phyloP scores from a whole-genome alignment of 2,888 invertebrate species.

The Pyrocoelia pectoralis region DNA sequence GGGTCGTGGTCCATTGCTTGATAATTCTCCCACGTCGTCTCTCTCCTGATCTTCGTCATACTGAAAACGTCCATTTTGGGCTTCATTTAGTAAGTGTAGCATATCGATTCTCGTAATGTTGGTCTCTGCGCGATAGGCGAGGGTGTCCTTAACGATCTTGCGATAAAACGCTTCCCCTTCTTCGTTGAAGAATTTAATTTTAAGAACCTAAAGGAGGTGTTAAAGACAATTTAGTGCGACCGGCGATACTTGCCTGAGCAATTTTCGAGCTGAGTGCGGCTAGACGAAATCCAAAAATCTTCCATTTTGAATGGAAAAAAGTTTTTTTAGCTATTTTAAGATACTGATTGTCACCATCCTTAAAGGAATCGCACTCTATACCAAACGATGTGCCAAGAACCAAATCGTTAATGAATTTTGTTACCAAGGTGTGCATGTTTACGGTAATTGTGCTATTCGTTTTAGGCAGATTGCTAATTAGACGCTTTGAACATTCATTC shows the following conservation, averaged over 20 bases:
- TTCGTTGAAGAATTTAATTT: not conserved
- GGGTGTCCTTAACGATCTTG: not conserved
- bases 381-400: slow-evolving; percentile 65
- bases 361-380: slow-evolving; percentile 64
- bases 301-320: slow-evolving; percentile 44
- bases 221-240: not conserved
- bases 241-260: slow-evolving; percentile 18
- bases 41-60: not conserved
- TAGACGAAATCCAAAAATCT: not conserved
- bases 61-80: slow-evolving; percentile 42
- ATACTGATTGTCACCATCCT: slow-evolving; percentile 64
- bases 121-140: not conserved
- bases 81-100: slow-evolving; percentile 55
- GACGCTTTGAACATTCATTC: slow-evolving; percentile 42
- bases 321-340: slow-evolving; percentile 62
- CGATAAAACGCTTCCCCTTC: not conserved
- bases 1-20: not conserved
- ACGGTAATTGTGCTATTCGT: slow-evolving; percentile 40
- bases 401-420: slow-evolving; percentile 63
- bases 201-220: not conserved
- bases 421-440: slow-evolving; percentile 60
- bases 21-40: not conserved
- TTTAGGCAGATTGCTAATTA: slow-evolving; percentile 43
- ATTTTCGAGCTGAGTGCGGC: slow-evolving; percentile 11
- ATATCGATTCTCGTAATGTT: slow-evolving; percentile 51